Evolutionary conservation across 2,888 invertebrate genomes (phyloP), one percentile per base, ranked within the genome.

Genomic region (Andrena minutula): DNA sequence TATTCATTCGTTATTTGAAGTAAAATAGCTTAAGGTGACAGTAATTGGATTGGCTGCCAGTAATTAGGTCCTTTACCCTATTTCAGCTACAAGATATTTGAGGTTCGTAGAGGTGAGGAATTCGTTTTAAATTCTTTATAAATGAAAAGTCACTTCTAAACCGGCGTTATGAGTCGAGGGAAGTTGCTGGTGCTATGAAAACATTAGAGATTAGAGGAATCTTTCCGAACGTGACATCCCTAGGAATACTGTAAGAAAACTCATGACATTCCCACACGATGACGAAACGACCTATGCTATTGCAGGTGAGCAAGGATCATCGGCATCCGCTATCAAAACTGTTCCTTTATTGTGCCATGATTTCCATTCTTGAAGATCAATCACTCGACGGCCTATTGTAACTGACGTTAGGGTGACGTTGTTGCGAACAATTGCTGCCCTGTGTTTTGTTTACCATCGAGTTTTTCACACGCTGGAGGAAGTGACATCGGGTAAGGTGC

Each of bases 311-410:
- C 49, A 49, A 71, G 78, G 64, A 76, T 78, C 82, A 70, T 70
- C 79, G 88, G 87, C 86, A 86, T 88, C 84, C 86, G 84, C 86
- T 90, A 90, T 87, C 90, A 90, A 90, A 90, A 90, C 88, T 82
- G 77, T 68, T 71, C 80, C 79, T 66, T 86, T 77, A 78, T 84
- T 73, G 51, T 82, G 26, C 65, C 68, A 20, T 63, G 51, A 74
- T 82, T 71, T 78, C 74, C 66, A 58, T 63, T 71, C 63, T 74
- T 56, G 65, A 58, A 63, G 64, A 83, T 85, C 84, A 64, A 82
- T 76, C 69, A 75, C 60, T 63, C 35, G 60, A 5, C 23, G 53
- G 53, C 23, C 66, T 68, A 60, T 64, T 63, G 83, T 82, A 71
- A 53, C 73, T 32, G 63, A 69, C 75, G 58, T 23, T n/a, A 28